Base-by-base conservation (phyloP, 1,140 invertebrate species). In the Drosophila ercepeae region DNA sequence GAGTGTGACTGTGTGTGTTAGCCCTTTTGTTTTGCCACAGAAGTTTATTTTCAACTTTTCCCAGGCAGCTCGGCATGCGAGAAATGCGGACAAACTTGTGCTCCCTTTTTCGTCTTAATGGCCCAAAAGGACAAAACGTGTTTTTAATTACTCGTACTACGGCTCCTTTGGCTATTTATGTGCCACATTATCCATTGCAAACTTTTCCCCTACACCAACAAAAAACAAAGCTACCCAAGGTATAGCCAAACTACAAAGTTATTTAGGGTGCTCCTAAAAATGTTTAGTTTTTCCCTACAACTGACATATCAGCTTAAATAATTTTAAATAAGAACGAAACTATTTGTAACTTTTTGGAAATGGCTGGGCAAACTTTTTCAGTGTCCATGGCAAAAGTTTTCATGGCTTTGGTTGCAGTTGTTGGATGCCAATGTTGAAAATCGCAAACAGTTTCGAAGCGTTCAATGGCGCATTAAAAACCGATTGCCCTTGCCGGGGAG, bases 381-480 rank as follows among this genome's bases (percentile, higher is more conserved):
- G 36, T 39, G 36, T 39, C 4, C 13, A 1, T 32, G n/a, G 7
- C n/a, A 18, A 27, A 16, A 44, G 14, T 52, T 50, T 54, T 39
- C 27, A 19, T 7, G 18, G 7, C 21, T 3, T 18, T 21, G 50
- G 61, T 49, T 73, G 36, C 63, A 73, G 36, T 76, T 55, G 46
- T 21, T 21, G 21, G n/a, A n/a, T n/a, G n/a, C 50, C 65, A 75
- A 60, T 72, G 65, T 19, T 58, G 57, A 46, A 57, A 88, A 82
- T 88, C 77, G 82, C 82, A 71, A 49, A 78, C 77, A 65, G 89
- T 86, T 81, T 72, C 73, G 76, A 89, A 81, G 77, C 77, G 81
- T 90, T 89, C 88, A 89, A 89, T 89, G 86, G 72, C 71, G 81
- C 86, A 88, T 86, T 81, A 84, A 84, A 89, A 89, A 71, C 67